These are phyloP conservation scores for Gasterosteus aculeatus DNA, from an alignment of 2,113 vertebrate species.

Conservation along the genomic window DNA sequence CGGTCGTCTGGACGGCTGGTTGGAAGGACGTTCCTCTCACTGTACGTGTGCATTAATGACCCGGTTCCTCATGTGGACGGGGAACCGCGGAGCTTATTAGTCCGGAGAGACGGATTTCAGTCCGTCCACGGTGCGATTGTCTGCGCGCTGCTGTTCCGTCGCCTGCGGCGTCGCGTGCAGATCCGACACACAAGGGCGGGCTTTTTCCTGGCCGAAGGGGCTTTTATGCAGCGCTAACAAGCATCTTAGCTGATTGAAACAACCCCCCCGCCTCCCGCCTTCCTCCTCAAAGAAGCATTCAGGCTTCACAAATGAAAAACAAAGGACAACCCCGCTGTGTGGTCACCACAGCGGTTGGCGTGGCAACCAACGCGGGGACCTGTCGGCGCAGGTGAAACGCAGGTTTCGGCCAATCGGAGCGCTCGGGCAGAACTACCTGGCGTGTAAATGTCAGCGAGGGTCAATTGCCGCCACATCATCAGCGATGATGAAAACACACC, in stretches of 20 bases:
- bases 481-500: conserved; percentile 66
- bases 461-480: conserved; percentile 64
- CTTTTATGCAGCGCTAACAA: conserved; percentile 57
- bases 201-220: conserved; percentile 6
- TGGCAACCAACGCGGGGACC: conserved; percentile 45
- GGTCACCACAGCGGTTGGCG: conserved; percentile 45
- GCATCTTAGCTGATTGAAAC: conserved; percentile 43
- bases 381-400: conserved; percentile 49
- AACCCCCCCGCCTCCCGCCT: background rate
- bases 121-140: conserved; percentile 24
- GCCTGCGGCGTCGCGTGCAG: conserved; percentile 51
- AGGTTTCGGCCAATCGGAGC: conserved; percentile 41
- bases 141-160: background rate
- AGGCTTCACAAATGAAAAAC: conserved; percentile 50
- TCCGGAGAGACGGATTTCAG: conserved; percentile 13
- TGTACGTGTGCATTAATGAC: conserved; percentile 17
- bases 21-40: conserved; percentile 24
- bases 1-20: too few species aligned
- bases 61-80: background rate
- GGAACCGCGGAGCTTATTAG: conserved; percentile 40
- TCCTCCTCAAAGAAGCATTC: conserved; percentile 16
- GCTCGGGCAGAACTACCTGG: conserved; percentile 48
- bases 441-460: conserved; percentile 64
- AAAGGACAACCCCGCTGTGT: conserved; percentile 12
- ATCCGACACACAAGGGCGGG: conserved; percentile 5